phyloP scores from a whole-genome alignment of 2,888 invertebrate species.

The Leptogaster cylindrica region DNA sequence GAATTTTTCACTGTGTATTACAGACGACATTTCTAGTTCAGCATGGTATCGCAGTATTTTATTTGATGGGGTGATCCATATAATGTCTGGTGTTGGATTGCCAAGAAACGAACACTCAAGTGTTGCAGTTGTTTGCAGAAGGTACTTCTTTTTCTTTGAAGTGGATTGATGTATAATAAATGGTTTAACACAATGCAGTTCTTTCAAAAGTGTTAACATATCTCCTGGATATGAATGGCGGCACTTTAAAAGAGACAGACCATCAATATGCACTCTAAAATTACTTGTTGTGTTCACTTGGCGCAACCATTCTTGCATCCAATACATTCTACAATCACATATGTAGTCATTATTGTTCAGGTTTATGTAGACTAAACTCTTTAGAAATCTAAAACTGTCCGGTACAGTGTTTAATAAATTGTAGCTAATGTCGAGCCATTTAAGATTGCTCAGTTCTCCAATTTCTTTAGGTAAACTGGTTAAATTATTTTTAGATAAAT shows the following conservation, averaged over 20 bases:
- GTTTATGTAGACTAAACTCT: slow-evolving; percentile 69
- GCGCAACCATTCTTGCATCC: slow-evolving; percentile 72
- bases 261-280: neutral
- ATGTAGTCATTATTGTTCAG: slow-evolving; percentile 80
- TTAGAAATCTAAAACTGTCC: slow-evolving; percentile 70
- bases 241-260: slow-evolving; percentile 69
- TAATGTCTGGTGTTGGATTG: slow-evolving; percentile 79
- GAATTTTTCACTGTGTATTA: neutral
- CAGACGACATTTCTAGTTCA: slow-evolving; percentile 52
- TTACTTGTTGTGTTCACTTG: neutral
- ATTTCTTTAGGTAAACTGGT: slow-evolving; percentile 63
- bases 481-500: slow-evolving; percentile 74
- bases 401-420: slow-evolving; percentile 77
- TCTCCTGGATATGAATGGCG: slow-evolving; percentile 71
- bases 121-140: slow-evolving; percentile 71
- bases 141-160: slow-evolving; percentile 69
- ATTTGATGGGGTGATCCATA: slow-evolving; percentile 83
- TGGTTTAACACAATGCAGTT: slow-evolving; percentile 75
- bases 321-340: slow-evolving; percentile 85
- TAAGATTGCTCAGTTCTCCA: slow-evolving; percentile 61
- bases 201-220: slow-evolving; percentile 72
- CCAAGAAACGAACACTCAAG: slow-evolving; percentile 80
- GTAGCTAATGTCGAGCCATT: slow-evolving; percentile 72
- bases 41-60: slow-evolving; percentile 80
- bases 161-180: slow-evolving; percentile 66